Percentiles rank a stretch among this genome's conserved stretches.
Evolutionary conservation across 2,113 vertebrate genomes (phyloP).

Genomic region (Chaetodon trifascialis): DNA sequence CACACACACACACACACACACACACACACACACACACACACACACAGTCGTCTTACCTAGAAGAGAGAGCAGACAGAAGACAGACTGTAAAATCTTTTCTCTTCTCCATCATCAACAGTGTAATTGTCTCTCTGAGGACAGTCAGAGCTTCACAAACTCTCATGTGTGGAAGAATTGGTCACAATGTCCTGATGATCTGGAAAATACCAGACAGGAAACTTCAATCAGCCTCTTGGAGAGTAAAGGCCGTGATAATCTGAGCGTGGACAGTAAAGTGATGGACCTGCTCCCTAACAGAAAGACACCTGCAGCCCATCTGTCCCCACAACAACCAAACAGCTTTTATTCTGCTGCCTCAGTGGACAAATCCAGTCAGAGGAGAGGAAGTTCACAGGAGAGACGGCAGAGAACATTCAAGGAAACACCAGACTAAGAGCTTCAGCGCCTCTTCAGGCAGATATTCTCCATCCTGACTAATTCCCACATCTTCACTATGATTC

Average conservation of each 20-base stretch:
- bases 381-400: conserved; percentile 12
- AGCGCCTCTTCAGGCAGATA: not conserved
- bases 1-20: not conserved
- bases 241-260: not conserved
- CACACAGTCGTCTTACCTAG: not conserved
- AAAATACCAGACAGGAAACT: not conserved
- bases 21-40: not conserved
- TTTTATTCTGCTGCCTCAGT: conserved; percentile 19
- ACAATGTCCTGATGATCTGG: not conserved
- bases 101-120: not conserved
- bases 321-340: conserved; percentile 1
- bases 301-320: not conserved
- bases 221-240: not conserved
- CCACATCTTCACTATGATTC: not conserved
- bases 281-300: not conserved
- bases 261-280: not conserved
- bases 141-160: not conserved
- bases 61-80: not conserved
- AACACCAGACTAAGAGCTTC: conserved; percentile 19
- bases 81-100: not conserved
- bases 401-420: conserved; percentile 28
- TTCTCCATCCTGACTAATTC: not conserved
- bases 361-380: conserved; percentile 22
- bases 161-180: too few species aligned
- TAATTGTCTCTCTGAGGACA: not conserved